A percentile compares a stretch with the other conserved stretches of the same genome.
Conservation (phyloP, 2,113 vertebrate species). For the Pygoscelis adeliae region DNA sequence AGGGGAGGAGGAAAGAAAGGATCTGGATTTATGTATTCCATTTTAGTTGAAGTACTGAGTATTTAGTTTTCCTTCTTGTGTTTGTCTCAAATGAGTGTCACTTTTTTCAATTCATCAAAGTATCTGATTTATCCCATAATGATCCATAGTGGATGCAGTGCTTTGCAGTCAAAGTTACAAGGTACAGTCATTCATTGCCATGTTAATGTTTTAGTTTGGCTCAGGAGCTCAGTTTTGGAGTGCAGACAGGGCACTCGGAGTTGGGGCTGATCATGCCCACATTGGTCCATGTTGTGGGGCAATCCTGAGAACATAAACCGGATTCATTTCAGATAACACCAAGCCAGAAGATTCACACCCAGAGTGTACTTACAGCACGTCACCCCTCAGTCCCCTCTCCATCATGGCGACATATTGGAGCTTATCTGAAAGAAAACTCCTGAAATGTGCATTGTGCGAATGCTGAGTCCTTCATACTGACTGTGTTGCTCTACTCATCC, state of each 20-base stretch:
- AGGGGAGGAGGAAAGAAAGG: neutral
- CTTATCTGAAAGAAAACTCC: neutral
- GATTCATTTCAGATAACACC: neutral
- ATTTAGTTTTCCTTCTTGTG: neutral
- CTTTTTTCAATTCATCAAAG: neutral
- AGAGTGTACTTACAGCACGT: neutral
- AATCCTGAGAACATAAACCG: neutral
- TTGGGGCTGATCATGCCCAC: rapidly evolving
- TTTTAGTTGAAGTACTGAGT: neutral
- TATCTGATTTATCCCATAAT: neutral
- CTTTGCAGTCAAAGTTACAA: rapidly evolving
- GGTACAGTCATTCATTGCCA: neutral
- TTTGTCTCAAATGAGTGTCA: neutral
- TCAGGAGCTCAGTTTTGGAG: neutral
- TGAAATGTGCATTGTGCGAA: neutral
- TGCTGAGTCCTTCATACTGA: neutral
- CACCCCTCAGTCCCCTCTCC: neutral
- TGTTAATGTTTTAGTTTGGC: neutral
- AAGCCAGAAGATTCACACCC: neutral
- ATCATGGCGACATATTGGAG: neutral
- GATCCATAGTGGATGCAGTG: neutral
- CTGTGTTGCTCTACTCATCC: neutral
- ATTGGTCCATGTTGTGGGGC: too few relatives aligned
- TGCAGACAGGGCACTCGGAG: neutral
- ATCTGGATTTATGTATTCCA: neutral